phyloP scores from a whole-genome alignment of 2,797 vertebrate genomes.

The Phoxinus dragarum region DNA sequence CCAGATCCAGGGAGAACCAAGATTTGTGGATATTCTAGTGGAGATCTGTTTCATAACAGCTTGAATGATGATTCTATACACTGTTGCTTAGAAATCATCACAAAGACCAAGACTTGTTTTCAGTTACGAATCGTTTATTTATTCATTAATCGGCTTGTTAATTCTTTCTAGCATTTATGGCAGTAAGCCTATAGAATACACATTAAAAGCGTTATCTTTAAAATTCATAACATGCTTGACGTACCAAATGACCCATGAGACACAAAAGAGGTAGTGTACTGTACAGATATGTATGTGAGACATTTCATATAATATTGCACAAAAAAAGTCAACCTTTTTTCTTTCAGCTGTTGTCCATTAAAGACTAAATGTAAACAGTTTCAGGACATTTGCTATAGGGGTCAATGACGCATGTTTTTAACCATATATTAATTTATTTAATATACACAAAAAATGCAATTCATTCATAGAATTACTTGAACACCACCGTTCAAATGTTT shows the following conservation, averaged over 20 bases:
- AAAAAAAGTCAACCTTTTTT: not conserved
- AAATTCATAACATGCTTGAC: not conserved
- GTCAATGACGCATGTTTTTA: not conserved
- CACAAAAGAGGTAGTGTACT: not conserved
- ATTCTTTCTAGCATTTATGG: not conserved
- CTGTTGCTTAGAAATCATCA: constrained; percentile 20
- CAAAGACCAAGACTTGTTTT: not conserved
- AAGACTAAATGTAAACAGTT: not conserved
- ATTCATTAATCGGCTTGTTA: not conserved
- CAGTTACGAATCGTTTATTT: not conserved
- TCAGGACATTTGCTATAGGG: not conserved
- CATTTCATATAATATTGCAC: not conserved
- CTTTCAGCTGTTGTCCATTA: not conserved
- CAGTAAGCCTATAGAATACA: not conserved
- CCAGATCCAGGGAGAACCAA: constrained; percentile 19
- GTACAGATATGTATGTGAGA: not conserved
- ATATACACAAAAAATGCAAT: too few relatives aligned
- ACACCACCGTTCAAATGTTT: not conserved
- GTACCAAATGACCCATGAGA: not conserved
- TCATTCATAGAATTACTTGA: not conserved
- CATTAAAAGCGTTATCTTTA: not conserved
- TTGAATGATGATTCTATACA: not conserved
- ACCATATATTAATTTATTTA: not conserved
- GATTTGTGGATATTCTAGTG: constrained; percentile 6
- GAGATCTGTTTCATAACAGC: constrained; percentile 32